Evolutionary conservation across 2,888 invertebrate species (phyloP).

Genomic region (Himalopsyche tibetana): DNA sequence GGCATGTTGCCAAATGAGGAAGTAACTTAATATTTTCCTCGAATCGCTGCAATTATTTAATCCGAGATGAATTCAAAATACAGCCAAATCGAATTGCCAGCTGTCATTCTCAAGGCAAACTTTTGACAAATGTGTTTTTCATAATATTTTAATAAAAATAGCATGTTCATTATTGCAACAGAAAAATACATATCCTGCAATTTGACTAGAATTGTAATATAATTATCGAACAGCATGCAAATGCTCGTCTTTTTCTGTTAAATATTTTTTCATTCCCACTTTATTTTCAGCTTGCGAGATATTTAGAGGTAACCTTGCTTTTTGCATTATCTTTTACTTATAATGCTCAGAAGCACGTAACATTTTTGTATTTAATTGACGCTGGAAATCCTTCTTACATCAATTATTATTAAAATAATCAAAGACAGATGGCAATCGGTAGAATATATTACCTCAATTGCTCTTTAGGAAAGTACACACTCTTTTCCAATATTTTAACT

Average conservation of each 20-base stretch:
- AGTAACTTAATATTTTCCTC: too few species aligned
- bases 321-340: slow-evolving; percentile 46
- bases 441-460: too few species aligned
- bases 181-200: slow-evolving; percentile 24
- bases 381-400: too few species aligned
- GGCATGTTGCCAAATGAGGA: too few species aligned
- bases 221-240: slow-evolving; percentile 46
- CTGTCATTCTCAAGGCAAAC: slow-evolving; percentile 6
- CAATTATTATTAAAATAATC: too few species aligned
- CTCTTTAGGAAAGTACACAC: too few species aligned
- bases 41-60: too few species aligned
- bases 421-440: too few species aligned
- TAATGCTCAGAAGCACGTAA: slow-evolving; percentile 39
- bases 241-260: slow-evolving; percentile 30
- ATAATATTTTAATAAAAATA: neutral
- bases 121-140: slow-evolving; percentile 1
- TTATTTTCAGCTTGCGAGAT: slow-evolving; percentile 14
- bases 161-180: slow-evolving; percentile 5
- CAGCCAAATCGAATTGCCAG: neutral
- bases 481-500: too few species aligned
- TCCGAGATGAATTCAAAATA: too few species aligned
- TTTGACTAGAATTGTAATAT: slow-evolving; percentile 9
- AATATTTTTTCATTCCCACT: neutral
- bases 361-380: neutral
- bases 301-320: slow-evolving; percentile 59